Conservation (phyloP, 1,140 invertebrate species). For the Cydia amplana region DNA sequence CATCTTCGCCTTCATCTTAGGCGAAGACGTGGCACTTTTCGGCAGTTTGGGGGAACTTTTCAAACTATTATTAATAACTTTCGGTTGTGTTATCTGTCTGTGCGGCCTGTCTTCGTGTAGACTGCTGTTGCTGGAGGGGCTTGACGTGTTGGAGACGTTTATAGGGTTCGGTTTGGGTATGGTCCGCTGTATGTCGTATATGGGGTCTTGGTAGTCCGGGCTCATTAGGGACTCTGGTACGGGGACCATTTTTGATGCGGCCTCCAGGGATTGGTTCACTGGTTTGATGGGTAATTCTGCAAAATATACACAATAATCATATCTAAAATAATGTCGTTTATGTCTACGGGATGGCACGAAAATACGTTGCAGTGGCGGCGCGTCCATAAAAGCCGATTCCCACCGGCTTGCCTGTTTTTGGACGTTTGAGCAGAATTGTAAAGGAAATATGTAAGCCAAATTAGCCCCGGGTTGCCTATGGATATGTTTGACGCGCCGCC, state of each 20-base stretch:
- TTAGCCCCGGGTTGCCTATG: no score
- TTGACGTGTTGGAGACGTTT: conserved; percentile 52
- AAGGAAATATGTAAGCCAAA: no score
- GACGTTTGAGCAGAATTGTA: no score
- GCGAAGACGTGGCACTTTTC: conserved; percentile 77
- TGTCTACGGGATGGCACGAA: no score
- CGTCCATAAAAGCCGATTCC: no score
- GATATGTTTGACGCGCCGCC: no score
- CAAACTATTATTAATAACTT: conserved; percentile 34
- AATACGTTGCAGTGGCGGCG: no score
- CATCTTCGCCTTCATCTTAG: conserved; percentile 69
- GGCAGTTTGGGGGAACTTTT: conserved; percentile 75
- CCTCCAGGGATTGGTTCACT: conserved; percentile 85
- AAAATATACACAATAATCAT: background rate
- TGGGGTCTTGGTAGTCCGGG: conserved; percentile 84
- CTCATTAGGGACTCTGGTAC: conserved; percentile 92
- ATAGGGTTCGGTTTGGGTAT: conserved; percentile 57
- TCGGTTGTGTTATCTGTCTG: conserved; percentile 43
- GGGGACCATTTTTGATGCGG: conserved; percentile 90
- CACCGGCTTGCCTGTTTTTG: no score
- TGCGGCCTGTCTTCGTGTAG: conserved; percentile 56
- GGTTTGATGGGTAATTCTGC: conserved; percentile 52
- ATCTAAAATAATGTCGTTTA: no score
- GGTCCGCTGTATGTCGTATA: conserved; percentile 68
- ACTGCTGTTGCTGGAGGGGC: conserved; percentile 65